These are phyloP conservation scores for Rhinogobio ventralis DNA, from an alignment of 2,797 vertebrate species.

Conservation along the genomic window DNA sequence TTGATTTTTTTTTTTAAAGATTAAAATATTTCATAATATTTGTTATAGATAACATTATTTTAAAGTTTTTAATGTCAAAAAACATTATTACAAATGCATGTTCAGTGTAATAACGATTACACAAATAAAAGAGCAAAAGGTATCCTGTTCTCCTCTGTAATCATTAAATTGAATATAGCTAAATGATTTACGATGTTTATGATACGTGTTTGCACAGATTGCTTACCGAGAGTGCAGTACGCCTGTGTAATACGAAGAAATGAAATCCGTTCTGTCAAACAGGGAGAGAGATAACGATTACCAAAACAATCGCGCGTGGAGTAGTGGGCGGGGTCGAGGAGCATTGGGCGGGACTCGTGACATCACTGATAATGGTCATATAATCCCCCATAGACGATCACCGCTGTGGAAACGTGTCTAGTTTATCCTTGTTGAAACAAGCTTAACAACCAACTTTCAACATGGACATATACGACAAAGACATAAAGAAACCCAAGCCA, in stretches of 20 bases:
- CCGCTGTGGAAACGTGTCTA: constrained; percentile 20
- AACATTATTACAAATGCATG: neutral
- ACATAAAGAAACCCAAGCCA: constrained; percentile 60
- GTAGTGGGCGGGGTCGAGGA: constrained; percentile 65
- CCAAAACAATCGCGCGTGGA: constrained; percentile 70
- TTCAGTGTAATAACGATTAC: neutral
- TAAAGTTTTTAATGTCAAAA: neutral
- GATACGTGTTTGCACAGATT: neutral
- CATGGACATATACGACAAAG: constrained; percentile 69
- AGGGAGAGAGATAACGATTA: constrained; percentile 13
- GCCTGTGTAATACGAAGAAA: neutral
- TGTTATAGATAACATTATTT: neutral
- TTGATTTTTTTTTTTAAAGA: neutral
- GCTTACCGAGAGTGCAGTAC: neutral
- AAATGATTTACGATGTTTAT: constrained; percentile 24
- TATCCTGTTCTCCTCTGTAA: neutral
- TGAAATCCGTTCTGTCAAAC: neutral
- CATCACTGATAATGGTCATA: constrained; percentile 65
- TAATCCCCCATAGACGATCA: constrained; percentile 62
- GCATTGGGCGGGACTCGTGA: constrained; percentile 68
- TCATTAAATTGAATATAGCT: neutral
- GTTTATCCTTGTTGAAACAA: constrained; percentile 29
- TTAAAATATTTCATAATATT: too few relatives aligned
- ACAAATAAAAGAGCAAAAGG: neutral
- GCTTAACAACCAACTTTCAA: neutral